Conservation (phyloP, 2,888 invertebrate genomes). For the Cartodere bifasciata region DNA sequence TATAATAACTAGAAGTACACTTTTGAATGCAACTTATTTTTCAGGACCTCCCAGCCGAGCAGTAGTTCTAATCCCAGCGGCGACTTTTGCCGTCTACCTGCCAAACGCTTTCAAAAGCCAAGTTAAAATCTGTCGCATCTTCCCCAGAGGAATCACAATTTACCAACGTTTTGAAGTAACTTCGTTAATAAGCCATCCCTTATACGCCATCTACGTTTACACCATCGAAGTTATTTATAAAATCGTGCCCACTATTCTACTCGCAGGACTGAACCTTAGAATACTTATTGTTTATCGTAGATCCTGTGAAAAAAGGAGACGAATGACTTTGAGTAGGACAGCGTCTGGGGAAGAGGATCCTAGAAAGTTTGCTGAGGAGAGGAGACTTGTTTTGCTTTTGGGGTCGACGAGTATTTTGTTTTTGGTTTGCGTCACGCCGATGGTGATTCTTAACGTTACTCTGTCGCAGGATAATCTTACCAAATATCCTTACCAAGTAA, state of each 20-base stretch:
- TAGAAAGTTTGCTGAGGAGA: constrained; percentile 53
- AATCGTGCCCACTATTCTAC: constrained; percentile 51
- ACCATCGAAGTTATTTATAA: constrained; percentile 52
- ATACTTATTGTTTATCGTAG: constrained; percentile 53
- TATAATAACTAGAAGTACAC: no score
- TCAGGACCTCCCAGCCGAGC: constrained; percentile 52
- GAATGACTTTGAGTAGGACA: constrained; percentile 49
- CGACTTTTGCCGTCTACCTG: constrained; percentile 53
- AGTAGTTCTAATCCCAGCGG: constrained; percentile 48
- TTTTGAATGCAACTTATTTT: no score
- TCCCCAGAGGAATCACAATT: constrained; percentile 40
- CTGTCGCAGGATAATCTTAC: constrained; percentile 48
- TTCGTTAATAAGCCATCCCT: constrained; percentile 26
- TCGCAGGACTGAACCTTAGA: constrained; percentile 51
- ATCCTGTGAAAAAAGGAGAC: constrained; percentile 49
- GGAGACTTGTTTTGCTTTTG: constrained; percentile 48
- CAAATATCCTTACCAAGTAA: constrained; percentile 51
- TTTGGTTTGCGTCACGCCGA: constrained; percentile 55
- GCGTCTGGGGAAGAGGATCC: constrained; percentile 48
- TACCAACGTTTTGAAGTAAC: constrained; percentile 38
- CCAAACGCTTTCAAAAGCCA: constrained; percentile 54
- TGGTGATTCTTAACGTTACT: constrained; percentile 57
- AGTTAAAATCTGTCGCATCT: constrained; percentile 34
- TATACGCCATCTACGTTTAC: constrained; percentile 44
- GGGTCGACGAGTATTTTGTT: constrained; percentile 56